A percentile compares a stretch with the other conserved stretches of the same genome.
Conservation (phyloP, 1,140 invertebrate species). For the Megathymus violae region DNA sequence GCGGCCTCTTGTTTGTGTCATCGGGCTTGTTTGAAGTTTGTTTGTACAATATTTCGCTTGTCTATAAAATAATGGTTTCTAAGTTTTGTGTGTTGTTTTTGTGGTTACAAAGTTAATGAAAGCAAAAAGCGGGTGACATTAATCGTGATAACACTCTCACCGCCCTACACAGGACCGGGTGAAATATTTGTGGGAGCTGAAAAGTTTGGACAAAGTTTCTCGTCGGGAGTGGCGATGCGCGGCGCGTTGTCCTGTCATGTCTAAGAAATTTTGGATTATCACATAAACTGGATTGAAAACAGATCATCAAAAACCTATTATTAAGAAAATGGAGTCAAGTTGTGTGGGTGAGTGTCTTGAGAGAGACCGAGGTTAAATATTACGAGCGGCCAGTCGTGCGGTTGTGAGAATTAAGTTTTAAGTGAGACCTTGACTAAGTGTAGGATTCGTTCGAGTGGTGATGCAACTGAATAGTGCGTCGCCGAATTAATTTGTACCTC, state of each 20-base stretch:
- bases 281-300: constrained; percentile 61
- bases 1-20: constrained; percentile 41
- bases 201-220: constrained; percentile 54
- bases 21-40: constrained; percentile 44
- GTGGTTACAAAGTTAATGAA: constrained; percentile 15
- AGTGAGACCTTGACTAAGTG: constrained; percentile 58
- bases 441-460: constrained; percentile 51
- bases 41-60: constrained; percentile 51
- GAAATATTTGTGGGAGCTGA: constrained; percentile 32
- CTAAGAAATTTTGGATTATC: constrained; percentile 67
- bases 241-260: constrained; percentile 66
- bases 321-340: constrained; percentile 67
- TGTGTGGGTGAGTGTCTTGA: constrained; percentile 59
- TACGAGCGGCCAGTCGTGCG: constrained; percentile 17
- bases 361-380: neutral
- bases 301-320: constrained; percentile 39
- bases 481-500: constrained; percentile 26
- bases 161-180: constrained; percentile 8
- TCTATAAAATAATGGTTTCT: constrained; percentile 45
- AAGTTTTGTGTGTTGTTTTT: constrained; percentile 42
- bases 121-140: constrained; percentile 43
- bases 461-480: constrained; percentile 53
- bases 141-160: constrained; percentile 20
- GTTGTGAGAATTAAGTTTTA: constrained; percentile 23
- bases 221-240: constrained; percentile 65